phyloP scores from a whole-genome alignment of 64 coral and sea anemone species.

The Montipora foliosa region DNA sequence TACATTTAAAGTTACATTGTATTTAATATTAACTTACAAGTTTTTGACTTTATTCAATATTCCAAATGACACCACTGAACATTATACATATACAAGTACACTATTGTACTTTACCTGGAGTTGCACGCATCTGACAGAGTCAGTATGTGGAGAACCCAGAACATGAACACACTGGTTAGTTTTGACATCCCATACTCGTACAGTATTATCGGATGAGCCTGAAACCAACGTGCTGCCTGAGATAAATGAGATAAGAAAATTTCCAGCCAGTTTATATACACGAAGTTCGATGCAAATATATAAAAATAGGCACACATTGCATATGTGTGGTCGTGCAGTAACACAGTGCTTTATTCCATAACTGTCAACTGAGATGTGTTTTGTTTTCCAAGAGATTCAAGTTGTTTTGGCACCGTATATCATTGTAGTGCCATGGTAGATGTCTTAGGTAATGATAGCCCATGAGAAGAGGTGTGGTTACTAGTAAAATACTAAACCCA shows the following conservation, averaged over 20 bases:
- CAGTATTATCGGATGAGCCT: slow-evolving; percentile 54
- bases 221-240: slow-evolving; percentile 60
- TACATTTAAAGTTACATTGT: too few relatives aligned
- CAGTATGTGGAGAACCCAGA: slow-evolving; percentile 59
- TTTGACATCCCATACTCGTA: slow-evolving; percentile 64
- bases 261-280: background rate
- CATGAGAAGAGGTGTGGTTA: too few relatives aligned
- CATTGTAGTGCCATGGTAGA: too few relatives aligned
- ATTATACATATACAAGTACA: background rate
- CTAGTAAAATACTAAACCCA: too few relatives aligned
- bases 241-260: background rate
- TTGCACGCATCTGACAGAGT: slow-evolving; percentile 58
- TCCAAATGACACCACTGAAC: background rate
- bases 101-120: slow-evolving; percentile 2
- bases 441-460: too few relatives aligned
- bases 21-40: too few relatives aligned
- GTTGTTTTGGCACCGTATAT: too few relatives aligned
- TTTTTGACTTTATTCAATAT: background rate
- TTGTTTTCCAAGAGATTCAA: too few relatives aligned
- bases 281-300: background rate
- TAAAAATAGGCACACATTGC: background rate
- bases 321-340: too few relatives aligned
- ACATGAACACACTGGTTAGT: slow-evolving; percentile 25
- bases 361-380: too few relatives aligned
- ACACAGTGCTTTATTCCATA: too few relatives aligned